These are phyloP conservation scores for Limonius californicus DNA, from an alignment of 1,140 invertebrate genomes.

Conservation along the genomic window DNA sequence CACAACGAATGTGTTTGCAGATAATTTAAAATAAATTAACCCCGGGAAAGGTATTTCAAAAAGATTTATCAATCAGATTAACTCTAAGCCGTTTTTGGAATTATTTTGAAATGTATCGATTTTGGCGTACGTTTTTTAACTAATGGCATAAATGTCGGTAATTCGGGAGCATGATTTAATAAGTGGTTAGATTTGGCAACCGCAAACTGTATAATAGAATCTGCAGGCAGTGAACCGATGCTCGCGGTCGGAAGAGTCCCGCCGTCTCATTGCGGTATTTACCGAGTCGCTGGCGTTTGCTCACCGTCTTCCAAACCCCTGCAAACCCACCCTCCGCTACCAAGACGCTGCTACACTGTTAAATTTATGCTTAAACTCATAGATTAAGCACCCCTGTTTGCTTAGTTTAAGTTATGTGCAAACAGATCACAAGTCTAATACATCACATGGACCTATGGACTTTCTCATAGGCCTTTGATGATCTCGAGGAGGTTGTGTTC, in stretches of 20 bases:
- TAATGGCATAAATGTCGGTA: too few relatives aligned
- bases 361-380: conserved; percentile 31
- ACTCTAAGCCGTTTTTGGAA: too few relatives aligned
- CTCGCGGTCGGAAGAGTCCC: conserved; percentile 2
- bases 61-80: too few relatives aligned
- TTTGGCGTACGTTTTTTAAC: too few relatives aligned
- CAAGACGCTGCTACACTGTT: conserved; percentile 25
- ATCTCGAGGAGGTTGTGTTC: too few relatives aligned
- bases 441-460: not conserved
- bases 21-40: too few relatives aligned
- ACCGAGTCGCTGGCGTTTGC: conserved; percentile 31
- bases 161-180: conserved; percentile 5
- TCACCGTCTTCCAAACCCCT: conserved; percentile 28
- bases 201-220: conserved; percentile 22
- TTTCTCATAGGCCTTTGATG: too few relatives aligned
- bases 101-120: too few relatives aligned
- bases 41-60: too few relatives aligned
- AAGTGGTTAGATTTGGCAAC: conserved; percentile 5
- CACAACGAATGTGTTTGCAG: too few relatives aligned
- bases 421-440: conserved; percentile 9
- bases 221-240: conserved; percentile 17
- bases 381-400: conserved; percentile 34
- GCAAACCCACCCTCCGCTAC: conserved; percentile 21
- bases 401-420: conserved; percentile 31
- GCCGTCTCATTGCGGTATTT: conserved; percentile 34